Evolutionary conservation across 2,888 invertebrate species (phyloP), one percentile per base, ranked within the genome.

Genomic region (Meloe dianella): DNA sequence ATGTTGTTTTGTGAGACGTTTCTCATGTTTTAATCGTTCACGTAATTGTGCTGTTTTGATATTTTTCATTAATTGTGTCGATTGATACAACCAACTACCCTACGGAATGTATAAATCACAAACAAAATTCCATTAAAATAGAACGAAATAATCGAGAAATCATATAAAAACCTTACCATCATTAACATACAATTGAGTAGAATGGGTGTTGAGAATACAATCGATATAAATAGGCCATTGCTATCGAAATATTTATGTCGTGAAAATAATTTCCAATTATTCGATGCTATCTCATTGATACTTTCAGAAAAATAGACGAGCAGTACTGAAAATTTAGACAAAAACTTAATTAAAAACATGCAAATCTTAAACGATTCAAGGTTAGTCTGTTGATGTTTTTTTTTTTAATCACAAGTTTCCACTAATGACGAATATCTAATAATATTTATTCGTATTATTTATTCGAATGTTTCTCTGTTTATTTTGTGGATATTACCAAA

Each of bases 191-290:
- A 96, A 84, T 96, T 96, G 62, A 96, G 87, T 66, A 97, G 86
- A 78, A 96, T 92, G 24, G 97, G 97, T 80, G 94, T 91, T n/a
- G 95, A 96, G 84, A 96, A 96, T 24, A 96, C 94, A 12, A 95
- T 89, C 0, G 96, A 96, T 87, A 97, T 96, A 82, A 97, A 97
- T 62, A 96, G 86, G 22, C 97, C 97, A 85, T 93, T 93, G 78
- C 93, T 93, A 83, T 97, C 97, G 83, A 97, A 97, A 83, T 96
- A 97, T 81, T 96, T 96, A 77, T 97, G 95, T 75, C 91, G 89
- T 0, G 96, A 93, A 83, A 97, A 96, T 66, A 90, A 85, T 77
- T 91, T 89, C 95, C 95, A 96, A 83, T 96, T 92, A 71, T 87
- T 87, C 0, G 96, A 94, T 3, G 95, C 96, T 71, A 94, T 88